Conservation (phyloP, 2,797 vertebrate genomes). For the Euthynnus affinis region DNA sequence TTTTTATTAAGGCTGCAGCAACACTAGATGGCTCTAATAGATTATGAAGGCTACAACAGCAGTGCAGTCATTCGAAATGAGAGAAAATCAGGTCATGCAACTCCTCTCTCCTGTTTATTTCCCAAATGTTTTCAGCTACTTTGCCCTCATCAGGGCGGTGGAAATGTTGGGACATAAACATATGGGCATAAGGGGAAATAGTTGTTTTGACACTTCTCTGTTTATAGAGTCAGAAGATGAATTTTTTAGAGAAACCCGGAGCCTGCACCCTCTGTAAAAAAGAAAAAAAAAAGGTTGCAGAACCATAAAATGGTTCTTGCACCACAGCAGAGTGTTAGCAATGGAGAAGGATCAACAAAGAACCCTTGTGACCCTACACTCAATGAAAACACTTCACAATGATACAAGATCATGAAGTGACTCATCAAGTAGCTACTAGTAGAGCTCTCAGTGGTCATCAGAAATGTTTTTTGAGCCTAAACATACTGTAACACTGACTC, state of each 20-base stretch:
- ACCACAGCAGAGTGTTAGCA: not conserved
- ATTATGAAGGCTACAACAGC: too few species aligned
- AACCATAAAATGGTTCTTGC: not conserved
- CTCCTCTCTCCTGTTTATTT: not conserved
- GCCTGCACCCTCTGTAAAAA: not conserved
- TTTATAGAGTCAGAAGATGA: not conserved
- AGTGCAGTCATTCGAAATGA: not conserved
- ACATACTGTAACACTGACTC: too few species aligned
- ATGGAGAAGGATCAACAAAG: not conserved
- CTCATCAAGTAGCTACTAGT: not conserved
- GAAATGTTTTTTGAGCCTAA: not conserved
- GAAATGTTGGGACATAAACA: not conserved
- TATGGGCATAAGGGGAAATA: not conserved
- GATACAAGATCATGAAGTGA: too few species aligned
- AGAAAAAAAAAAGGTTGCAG: not conserved
- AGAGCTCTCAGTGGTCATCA: not conserved
- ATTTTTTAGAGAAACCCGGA: too few species aligned
- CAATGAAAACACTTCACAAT: not conserved
- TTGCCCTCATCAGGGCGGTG: slow-evolving; percentile 6
- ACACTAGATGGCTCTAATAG: too few species aligned
- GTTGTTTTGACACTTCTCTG: not conserved
- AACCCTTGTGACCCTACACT: not conserved
- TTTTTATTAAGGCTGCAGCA: not conserved
- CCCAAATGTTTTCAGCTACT: not conserved
- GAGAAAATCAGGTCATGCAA: not conserved